A percentile compares a stretch with the other conserved stretches of the same genome.
Evolutionary conservation across 1,140 invertebrate genomes (phyloP).

Genomic region (Archivesica marissinica): DNA sequence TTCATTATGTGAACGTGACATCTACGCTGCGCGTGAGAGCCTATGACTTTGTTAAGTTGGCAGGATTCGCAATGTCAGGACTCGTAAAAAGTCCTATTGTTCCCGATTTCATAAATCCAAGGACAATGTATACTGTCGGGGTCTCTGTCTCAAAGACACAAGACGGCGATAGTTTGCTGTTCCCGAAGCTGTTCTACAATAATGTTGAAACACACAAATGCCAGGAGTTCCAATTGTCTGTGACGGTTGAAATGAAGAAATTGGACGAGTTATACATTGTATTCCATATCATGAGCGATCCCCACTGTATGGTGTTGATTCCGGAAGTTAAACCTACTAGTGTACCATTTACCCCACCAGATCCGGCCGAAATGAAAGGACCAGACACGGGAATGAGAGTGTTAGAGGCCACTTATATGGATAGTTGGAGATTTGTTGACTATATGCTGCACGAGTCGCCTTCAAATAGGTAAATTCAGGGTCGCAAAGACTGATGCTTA

Average conservation of each 20-base stretch:
- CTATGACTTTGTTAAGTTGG: background rate
- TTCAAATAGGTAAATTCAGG: background rate
- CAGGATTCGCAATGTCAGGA: slow-evolving; percentile 18
- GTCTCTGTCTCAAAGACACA: slow-evolving; percentile 4
- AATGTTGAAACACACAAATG: background rate
- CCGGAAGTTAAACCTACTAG: background rate
- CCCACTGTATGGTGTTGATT: background rate
- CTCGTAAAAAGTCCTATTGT: slow-evolving; percentile 15
- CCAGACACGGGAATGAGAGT: background rate
- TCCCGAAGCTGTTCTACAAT: slow-evolving; percentile 14
- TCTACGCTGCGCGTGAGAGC: background rate
- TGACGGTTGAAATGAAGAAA: background rate
- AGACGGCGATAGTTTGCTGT: background rate
- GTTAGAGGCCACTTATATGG: background rate
- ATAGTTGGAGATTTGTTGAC: slow-evolving; percentile 18
- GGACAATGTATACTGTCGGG: slow-evolving; percentile 5
- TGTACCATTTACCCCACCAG: background rate
- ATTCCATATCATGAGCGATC: slow-evolving; percentile 33
- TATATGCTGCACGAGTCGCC: background rate
- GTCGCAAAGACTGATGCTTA: no score
- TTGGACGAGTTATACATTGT: background rate
- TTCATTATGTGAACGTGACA: slow-evolving; percentile 12
- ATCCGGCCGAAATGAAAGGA: background rate
- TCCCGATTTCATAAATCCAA: slow-evolving; percentile 17
- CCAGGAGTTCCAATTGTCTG: background rate